Evolutionary conservation across 2,113 vertebrate genomes (phyloP).

Genomic region (Harpagus bidentatus): DNA sequence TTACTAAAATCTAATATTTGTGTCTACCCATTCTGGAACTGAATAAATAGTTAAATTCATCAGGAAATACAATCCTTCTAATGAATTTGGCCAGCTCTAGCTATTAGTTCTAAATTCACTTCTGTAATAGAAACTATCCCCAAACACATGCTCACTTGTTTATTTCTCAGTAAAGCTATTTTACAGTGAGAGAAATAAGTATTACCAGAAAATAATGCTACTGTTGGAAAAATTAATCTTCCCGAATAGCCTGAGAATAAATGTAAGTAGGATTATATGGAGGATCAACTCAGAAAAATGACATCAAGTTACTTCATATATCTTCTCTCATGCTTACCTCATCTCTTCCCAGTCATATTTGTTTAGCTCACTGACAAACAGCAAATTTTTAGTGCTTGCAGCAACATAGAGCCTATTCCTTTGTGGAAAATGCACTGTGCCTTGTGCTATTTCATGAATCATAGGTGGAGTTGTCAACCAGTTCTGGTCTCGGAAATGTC

Average conservation of each 20-base stretch:
- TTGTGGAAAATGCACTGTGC: background rate
- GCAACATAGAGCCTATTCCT: background rate
- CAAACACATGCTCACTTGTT: background rate
- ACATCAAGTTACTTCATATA: background rate
- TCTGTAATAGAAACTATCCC: background rate
- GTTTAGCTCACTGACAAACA: background rate
- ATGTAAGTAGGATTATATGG: conserved; percentile 12
- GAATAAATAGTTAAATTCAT: conserved; percentile 24
- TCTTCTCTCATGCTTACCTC: background rate
- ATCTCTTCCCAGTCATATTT: background rate
- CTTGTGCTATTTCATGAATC: background rate
- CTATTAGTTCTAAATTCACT: background rate
- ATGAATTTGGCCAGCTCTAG: conserved; percentile 12
- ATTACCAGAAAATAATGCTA: conserved; percentile 5
- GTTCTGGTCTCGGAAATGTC: background rate
- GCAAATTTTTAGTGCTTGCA: background rate
- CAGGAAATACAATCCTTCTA: background rate
- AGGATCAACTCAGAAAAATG: conserved; percentile 20
- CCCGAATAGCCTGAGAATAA: conserved; percentile 11
- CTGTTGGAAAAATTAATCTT: conserved; percentile 35
- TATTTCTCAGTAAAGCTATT: conserved; percentile 34
- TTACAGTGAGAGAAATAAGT: background rate
- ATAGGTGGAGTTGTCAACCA: background rate
- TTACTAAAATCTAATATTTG: background rate
- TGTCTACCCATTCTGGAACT: background rate